Percentiles rank a stretch among this genome's conserved stretches.
phyloP scores from a whole-genome alignment of 64 coral and sea anemone species.

The Montipora capricornis region DNA sequence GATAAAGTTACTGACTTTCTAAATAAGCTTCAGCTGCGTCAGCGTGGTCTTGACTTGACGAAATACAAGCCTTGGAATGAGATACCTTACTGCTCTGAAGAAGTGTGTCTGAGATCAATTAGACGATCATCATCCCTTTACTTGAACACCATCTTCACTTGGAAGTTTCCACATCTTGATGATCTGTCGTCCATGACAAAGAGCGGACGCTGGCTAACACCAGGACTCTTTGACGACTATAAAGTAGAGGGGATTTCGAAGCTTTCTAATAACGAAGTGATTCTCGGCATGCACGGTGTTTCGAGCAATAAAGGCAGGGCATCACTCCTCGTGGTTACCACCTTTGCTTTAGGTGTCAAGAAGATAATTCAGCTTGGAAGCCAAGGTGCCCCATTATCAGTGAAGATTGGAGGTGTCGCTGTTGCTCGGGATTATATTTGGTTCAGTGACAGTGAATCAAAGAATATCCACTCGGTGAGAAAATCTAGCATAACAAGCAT shows the following conservation, averaged over 20 bases:
- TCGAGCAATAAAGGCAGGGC: conserved; percentile 81
- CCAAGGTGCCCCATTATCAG: conserved; percentile 24
- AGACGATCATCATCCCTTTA: conserved; percentile 91
- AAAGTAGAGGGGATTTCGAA: conserved; percentile 85
- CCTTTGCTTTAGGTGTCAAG: conserved; percentile 42
- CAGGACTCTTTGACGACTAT: conserved; percentile 95
- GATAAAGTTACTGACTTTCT: conserved; percentile 90
- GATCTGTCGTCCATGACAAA: conserved; percentile 85
- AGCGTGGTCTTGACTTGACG: conserved; percentile 75
- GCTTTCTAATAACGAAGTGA: conserved; percentile 62
- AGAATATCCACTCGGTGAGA: conserved; percentile 48
- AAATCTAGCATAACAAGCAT: conserved; percentile 46
- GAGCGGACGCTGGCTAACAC: conserved; percentile 93
- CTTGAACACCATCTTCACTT: conserved; percentile 86
- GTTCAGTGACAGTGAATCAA: conserved; percentile 49
- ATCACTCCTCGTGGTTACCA: conserved; percentile 80
- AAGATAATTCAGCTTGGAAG: conserved; percentile 83
- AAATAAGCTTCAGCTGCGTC: conserved; percentile 86
- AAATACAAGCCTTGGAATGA: conserved; percentile 76
- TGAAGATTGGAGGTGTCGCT: conserved; percentile 45
- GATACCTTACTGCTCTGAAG: conserved; percentile 89
- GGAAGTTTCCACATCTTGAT: conserved; percentile 95
- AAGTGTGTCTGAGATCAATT: conserved; percentile 85
- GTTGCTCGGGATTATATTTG: conserved; percentile 67
- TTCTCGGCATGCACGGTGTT: conserved; percentile 93